Conservation (phyloP, 2,113 vertebrate genomes). For the Lepisosteus oculatus region DNA sequence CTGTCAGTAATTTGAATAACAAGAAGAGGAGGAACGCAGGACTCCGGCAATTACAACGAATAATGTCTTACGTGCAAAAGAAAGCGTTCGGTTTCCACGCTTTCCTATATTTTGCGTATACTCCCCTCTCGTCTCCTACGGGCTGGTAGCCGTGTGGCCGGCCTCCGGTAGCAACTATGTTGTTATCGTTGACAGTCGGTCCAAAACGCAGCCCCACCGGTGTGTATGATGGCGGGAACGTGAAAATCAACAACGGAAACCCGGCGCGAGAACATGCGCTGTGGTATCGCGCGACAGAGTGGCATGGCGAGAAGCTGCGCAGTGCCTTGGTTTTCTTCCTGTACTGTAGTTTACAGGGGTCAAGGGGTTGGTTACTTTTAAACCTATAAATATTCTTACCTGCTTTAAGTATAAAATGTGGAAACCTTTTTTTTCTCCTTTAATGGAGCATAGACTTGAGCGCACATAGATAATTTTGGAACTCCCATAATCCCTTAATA, state of each 20-base stretch:
- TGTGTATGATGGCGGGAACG: constrained; percentile 72
- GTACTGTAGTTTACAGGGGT: too few relatives aligned
- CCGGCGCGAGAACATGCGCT: constrained; percentile 24
- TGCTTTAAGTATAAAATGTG: too few relatives aligned
- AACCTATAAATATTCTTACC: too few relatives aligned
- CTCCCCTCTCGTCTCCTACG: constrained; percentile 4
- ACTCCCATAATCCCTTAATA: too few relatives aligned
- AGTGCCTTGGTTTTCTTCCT: too few relatives aligned
- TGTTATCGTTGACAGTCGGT: constrained; percentile 59
- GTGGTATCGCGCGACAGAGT: constrained; percentile 31
- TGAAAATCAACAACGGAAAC: constrained; percentile 64
- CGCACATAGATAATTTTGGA: too few relatives aligned
- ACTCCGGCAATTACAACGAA: neutral
- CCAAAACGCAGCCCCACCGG: constrained; percentile 43
- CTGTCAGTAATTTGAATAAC: constrained; percentile 21
- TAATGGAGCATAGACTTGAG: too few relatives aligned
- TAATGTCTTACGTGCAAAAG: constrained; percentile 35
- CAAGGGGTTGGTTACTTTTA: too few relatives aligned
- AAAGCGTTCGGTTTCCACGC: constrained; percentile 5
- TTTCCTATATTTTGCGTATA: constrained; percentile 11
- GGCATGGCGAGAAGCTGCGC: neutral
- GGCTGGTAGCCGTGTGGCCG: constrained; percentile 50
- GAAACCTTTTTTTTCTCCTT: too few relatives aligned
- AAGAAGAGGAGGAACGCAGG: constrained; percentile 34
- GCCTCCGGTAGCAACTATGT: constrained; percentile 47